These are phyloP conservation scores for Syndactyla subalaris DNA, from an alignment of 2,797 vertebrate genomes.

Conservation along the genomic window DNA sequence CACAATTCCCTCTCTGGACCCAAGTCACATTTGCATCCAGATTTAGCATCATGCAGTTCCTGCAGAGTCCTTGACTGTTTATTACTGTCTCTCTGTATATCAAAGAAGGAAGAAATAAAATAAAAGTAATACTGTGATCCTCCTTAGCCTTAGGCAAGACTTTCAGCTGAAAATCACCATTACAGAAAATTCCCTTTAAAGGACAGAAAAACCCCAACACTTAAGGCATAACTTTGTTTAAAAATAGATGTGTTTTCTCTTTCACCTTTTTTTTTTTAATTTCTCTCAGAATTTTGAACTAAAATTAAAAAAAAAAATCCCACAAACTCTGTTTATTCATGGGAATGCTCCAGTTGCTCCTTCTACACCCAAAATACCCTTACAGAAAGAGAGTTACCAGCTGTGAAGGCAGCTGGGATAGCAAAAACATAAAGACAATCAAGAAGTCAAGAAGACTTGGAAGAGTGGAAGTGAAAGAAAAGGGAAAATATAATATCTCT, in stretches of 20 bases:
- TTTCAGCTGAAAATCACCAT: conserved; percentile 9
- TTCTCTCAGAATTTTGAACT: background rate
- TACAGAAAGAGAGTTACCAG: background rate
- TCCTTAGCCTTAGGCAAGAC: background rate
- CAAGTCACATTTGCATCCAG: accelerated
- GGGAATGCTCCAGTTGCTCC: background rate
- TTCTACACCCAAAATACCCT: background rate
- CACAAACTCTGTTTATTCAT: background rate
- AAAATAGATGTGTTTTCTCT: background rate
- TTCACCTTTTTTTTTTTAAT: background rate
- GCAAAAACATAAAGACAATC: background rate
- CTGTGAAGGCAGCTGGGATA: background rate
- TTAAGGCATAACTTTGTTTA: background rate
- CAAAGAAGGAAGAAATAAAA: background rate
- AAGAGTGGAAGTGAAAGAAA: background rate
- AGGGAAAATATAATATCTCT: background rate
- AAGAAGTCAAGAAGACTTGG: background rate
- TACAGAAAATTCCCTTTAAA: background rate
- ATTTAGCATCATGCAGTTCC: background rate
- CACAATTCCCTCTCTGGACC: background rate
- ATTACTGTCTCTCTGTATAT: background rate
- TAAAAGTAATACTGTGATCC: background rate
- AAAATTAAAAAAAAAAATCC: background rate
- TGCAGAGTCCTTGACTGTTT: background rate
- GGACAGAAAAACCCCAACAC: background rate